Evolutionary conservation across 2,113 vertebrate species (phyloP).

Genomic region (Electrona antarctica): DNA sequence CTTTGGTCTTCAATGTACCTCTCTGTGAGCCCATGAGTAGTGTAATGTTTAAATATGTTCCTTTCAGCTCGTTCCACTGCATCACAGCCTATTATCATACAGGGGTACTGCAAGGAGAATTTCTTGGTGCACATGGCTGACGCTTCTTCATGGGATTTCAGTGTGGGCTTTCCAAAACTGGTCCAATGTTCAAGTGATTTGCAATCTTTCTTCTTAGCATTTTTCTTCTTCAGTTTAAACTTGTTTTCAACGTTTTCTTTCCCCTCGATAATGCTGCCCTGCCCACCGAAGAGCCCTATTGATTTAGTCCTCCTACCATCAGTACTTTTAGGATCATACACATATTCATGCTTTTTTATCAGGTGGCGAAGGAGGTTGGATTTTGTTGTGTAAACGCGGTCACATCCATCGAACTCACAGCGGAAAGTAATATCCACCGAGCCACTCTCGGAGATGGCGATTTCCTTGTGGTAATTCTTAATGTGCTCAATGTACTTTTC

Average conservation of each 20-base stretch:
- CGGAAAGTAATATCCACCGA: constrained; percentile 89
- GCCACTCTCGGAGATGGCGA: constrained; percentile 83
- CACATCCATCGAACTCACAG: constrained; percentile 92
- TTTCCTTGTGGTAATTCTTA: constrained; percentile 89
- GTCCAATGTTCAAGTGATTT: constrained; percentile 77
- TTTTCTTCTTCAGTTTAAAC: constrained; percentile 82
- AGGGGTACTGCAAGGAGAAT: constrained; percentile 91
- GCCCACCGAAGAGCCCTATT: constrained; percentile 46
- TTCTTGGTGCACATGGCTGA: constrained; percentile 90
- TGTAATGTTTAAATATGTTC: constrained; percentile 94
- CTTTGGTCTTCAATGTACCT: constrained; percentile 91
- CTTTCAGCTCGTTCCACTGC: constrained; percentile 90
- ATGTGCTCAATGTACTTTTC: constrained; percentile 93
- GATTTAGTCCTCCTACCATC: constrained; percentile 79
- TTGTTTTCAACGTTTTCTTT: constrained; percentile 85
- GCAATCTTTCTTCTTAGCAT: constrained; percentile 74
- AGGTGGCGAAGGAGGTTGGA: constrained; percentile 96
- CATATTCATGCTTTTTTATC: constrained; percentile 95
- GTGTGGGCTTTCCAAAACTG: constrained; percentile 78
- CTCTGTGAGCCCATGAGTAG: constrained; percentile 93
- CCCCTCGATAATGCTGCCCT: constrained; percentile 71
- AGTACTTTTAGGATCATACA: constrained; percentile 90
- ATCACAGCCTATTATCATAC: constrained; percentile 96
- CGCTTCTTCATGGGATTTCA: constrained; percentile 91
- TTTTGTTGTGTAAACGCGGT: constrained; percentile 94